Evolutionary conservation across 2,113 vertebrate species (phyloP), one percentile per base, ranked within the genome.

Genomic region (Cynoglossus semilaevis): DNA sequence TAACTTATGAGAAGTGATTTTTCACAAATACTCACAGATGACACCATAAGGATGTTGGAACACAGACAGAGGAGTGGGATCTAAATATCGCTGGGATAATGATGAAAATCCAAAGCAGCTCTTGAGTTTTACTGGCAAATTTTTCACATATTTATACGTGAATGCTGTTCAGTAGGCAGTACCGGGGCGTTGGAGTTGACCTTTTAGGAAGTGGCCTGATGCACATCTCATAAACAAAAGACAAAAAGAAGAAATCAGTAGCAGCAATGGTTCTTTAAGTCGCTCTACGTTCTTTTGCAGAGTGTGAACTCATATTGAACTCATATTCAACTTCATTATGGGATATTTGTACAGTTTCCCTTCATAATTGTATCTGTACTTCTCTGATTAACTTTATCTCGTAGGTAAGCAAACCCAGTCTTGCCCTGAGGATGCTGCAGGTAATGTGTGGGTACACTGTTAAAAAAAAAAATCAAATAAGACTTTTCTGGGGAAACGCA

Each of bases 351-450:
- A 37, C 46, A 63, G 62, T 67, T 79, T 74, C 51, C 67, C 54
- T 72, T 75, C 51, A 60, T 70, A 15, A 43, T 69, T 76, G 59
- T 41, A 65, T 47, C 53, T 50, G 34, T 55, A 51, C 14, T 62
- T 53, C 11, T 67, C 22, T 11, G 18, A 55, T 67, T 52, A 51
- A 16, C 36, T 67, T 52, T 2, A 53, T 51, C 55, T 47, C 61
- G 34, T 19, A n/a, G 58, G 18, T 71, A 52, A 87, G 79, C 81
- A 71, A 81, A 87, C 61, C 66, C 54, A 57, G 56, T 83, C 63
- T 78, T 85, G 85, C 85, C 88, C 85, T 84, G 84, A 89, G 85
- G 78, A 77, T 81, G 81, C 80, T 88, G 85, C 80, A 77, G 72
- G 79, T 71, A 73, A 55, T 74, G 83, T 87, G 82, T 67, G 40